Base-by-base conservation (phyloP, 1,140 invertebrate species). In the Bombus waltoni region DNA sequence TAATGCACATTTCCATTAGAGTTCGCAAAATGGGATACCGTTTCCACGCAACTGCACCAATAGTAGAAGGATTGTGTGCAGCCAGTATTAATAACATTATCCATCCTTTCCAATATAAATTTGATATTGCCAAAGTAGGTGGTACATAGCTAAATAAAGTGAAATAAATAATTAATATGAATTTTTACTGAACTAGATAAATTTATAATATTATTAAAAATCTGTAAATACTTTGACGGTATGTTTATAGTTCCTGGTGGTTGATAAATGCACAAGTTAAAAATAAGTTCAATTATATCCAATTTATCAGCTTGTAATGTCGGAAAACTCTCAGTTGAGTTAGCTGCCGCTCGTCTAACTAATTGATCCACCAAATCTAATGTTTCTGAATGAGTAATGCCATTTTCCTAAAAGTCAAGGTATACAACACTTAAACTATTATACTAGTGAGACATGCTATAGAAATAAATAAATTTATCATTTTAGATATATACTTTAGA, bases 1-100 rank as follows among this genome's bases (percentile, higher is more conserved):
- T 99, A 91, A 99, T 99, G 91, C 98, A 99, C 97, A 99, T 99
- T 96, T 99, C 98, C 96, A 99, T 99, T 68, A 99, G 96, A 85
- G 97, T 97, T 90, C 98, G 96, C 75, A 99, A 96, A 73, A 98
- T 99, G n/a, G 98, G 98, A 95, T 99, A 99, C 86, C 97, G 97
- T 91, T 97, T 97, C 97, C 98, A 99, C 42, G 97, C 98, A 73
- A 97, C 95, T 86, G 96, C 96, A 4, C 99, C 99, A 95, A 99
- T 98, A 28, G 97, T 97, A 0, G 96, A 95, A 1, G 99, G 98
- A 96, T 99, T 99, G 94, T 99, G 98, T 15, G 98, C 98, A 57
- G 97, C 97, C 73, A 99, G 95, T 93, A 99, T 98, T 11, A 99
- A 95, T 80, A 99, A 95, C 92, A 99, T 97, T 53, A 97, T 96